phyloP scores from a whole-genome alignment of 2,888 invertebrate species.

The Morpho deidamia region DNA sequence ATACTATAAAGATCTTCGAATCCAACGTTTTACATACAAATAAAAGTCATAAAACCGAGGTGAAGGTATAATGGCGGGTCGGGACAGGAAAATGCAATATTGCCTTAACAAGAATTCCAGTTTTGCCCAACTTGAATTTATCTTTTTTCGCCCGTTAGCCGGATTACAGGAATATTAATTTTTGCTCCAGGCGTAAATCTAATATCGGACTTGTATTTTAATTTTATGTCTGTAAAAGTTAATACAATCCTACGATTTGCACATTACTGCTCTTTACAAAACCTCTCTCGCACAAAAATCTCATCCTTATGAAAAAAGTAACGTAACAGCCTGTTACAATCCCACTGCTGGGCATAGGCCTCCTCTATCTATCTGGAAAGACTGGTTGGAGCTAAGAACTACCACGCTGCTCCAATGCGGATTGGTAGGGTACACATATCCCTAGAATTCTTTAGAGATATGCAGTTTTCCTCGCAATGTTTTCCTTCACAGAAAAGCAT shows the following conservation, averaged over 20 bases:
- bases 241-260: too few species aligned
- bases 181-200: conserved; percentile 17
- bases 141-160: conserved; percentile 13
- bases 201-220: conserved; percentile 15
- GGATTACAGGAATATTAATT: conserved; percentile 21
- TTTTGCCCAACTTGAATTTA: conserved; percentile 3
- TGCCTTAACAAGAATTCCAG: conserved; percentile 8
- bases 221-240: background rate
- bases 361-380: too few species aligned
- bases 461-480: too few species aligned
- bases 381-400: too few species aligned
- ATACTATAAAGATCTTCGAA: background rate
- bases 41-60: conserved; percentile 4
- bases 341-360: too few species aligned
- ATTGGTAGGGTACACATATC: too few species aligned
- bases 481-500: too few species aligned
- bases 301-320: too few species aligned
- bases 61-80: background rate
- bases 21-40: background rate
- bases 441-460: too few species aligned
- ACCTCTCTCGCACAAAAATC: too few species aligned
- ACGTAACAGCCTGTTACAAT: too few species aligned
- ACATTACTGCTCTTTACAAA: background rate
- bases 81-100: conserved; percentile 17
- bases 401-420: too few species aligned